Evolutionary conservation across 2,113 vertebrate genomes (phyloP).

Genomic region (Petromus typicus): DNA sequence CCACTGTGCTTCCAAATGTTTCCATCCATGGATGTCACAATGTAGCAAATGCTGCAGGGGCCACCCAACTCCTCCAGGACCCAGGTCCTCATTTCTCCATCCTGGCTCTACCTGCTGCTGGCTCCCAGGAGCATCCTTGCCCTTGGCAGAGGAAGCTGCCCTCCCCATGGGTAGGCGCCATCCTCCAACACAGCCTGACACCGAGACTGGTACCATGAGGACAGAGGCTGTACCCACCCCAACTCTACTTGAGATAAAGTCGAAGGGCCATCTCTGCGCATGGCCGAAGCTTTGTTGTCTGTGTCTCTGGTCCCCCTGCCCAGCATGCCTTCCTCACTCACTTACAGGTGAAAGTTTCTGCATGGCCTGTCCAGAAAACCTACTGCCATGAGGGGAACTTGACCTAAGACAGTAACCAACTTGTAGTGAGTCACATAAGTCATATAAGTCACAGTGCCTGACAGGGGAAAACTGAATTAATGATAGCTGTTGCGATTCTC

Average conservation of each 20-base stretch:
- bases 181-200: not conserved
- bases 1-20: not conserved
- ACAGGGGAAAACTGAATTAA: not conserved
- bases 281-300: not conserved
- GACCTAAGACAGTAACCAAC: not conserved
- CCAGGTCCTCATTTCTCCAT: not conserved
- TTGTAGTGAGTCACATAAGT: not conserved
- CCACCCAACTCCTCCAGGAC: not conserved
- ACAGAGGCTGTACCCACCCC: not conserved
- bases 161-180: not conserved
- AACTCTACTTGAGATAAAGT: fast-evolving
- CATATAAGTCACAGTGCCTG: not conserved
- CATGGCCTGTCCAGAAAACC: not conserved
- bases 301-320: not conserved
- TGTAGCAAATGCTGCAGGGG: fast-evolving
- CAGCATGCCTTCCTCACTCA: not conserved
- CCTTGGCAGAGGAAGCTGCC: not conserved
- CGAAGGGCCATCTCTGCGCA: not conserved
- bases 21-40: not conserved
- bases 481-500: not conserved
- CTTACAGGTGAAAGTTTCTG: not conserved
- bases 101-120: not conserved
- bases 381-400: not conserved
- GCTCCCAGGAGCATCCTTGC: not conserved
- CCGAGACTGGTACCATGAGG: fast-evolving